Evolutionary conservation across 64 coral and sea anemone species (phyloP), one percentile per base, ranked within the genome.

Genomic region (Stichodactyla mertensii): DNA sequence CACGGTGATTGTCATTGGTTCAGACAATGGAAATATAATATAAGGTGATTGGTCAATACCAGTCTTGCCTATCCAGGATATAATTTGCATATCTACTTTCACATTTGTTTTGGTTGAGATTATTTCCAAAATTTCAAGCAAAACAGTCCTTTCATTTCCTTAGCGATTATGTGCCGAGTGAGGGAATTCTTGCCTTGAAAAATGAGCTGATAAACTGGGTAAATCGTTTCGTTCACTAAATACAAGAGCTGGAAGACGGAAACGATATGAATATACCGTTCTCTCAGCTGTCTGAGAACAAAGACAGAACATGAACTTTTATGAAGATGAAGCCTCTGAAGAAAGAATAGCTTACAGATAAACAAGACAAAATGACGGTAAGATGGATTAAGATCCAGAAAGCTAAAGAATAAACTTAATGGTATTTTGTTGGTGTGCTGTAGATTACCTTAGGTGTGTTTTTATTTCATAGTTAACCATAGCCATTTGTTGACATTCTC

Each of bases 51-150:
- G 69, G 69, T 45, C 3, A 45, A 45, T 45, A 45, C 36, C 36
- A 45, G 36, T 45, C 36, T 45, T 45, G 36, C 36, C 31, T 74
- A 74, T 19, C 24, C 69, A 74, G 69, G 24, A 31, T 36, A 15
- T 74, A 74, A 74, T 74, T 74, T 74, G 24, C 69, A 74, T 74
- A 74, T 74, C 10, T 27, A 13, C 69, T 74, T 74, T 74, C 69
- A 74, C 69, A 36, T 74, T 58, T 74, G 26, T 74, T 74, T 74
- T 27, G 69, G 18, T 15, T 2, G 23, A 12, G 4, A 71, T 23
- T 7, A 10, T 27, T 31, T 31, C 4, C 1, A n/a, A 31, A 28
- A 36, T 26, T 74, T 31, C 24, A 74, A 74, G 69, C 24, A 13
- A 11, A 27, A 27, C 69, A 66, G 19, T 74, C 12, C 0, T 12